Percentiles rank a stretch among this genome's conserved stretches.
Conservation (phyloP, 2,888 invertebrate species). For the Sepiola atlantica region DNA sequence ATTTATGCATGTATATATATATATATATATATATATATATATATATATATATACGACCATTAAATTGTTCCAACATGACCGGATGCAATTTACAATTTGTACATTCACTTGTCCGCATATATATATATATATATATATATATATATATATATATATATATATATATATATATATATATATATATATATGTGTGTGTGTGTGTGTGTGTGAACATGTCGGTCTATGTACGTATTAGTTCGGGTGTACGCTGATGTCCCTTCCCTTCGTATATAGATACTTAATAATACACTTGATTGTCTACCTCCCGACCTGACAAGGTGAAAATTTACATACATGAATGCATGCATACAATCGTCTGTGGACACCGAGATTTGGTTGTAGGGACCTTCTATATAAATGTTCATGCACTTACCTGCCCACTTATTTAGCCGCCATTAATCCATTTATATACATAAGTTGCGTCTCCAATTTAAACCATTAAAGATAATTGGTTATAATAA, state of each 20-base stretch:
- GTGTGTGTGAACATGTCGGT: too few species aligned
- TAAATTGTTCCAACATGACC: not conserved
- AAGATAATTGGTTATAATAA: conserved; percentile 32
- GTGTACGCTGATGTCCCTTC: too few species aligned
- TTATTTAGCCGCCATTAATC: not conserved
- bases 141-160: not conserved
- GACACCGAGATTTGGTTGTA: not conserved
- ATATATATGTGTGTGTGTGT: not conserved
- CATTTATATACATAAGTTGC: not conserved
- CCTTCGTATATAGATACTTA: not conserved
- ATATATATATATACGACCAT: not conserved
- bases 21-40: not conserved
- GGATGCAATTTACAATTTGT: conserved; percentile 12
- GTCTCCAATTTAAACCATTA: not conserved
- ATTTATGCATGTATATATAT: not conserved
- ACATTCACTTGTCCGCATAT: not conserved
- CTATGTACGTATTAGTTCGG: not conserved
- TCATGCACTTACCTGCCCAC: not conserved
- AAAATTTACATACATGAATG: conserved; percentile 8
- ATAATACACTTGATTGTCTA: not conserved
- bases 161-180: conserved; percentile 15
- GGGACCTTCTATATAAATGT: not conserved
- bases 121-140: too few species aligned
- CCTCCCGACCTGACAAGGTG: not conserved
- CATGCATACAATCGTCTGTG: not conserved